These are phyloP conservation scores for Halictus ligatus DNA, from an alignment of 2,888 invertebrate genomes.

Conservation along the genomic window DNA sequence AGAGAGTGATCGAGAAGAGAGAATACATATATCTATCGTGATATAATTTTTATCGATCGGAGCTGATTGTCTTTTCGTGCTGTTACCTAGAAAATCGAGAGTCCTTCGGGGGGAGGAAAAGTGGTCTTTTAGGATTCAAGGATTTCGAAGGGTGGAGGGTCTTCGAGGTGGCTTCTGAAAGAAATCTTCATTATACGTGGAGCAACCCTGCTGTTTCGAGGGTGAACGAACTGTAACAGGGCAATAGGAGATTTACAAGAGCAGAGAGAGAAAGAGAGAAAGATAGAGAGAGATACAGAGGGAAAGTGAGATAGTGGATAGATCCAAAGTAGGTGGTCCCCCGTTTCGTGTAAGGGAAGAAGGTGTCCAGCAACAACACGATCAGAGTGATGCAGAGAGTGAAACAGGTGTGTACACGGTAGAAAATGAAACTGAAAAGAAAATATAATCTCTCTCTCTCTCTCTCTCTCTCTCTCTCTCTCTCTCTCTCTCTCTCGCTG, in stretches of 20 bases:
- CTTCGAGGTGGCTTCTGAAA: slow-evolving; percentile 47
- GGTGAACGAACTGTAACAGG: background rate
- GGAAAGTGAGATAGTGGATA: background rate
- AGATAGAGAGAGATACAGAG: background rate
- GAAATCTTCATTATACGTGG: slow-evolving; percentile 48
- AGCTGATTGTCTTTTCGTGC: slow-evolving; percentile 50
- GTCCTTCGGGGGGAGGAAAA: slow-evolving; percentile 12
- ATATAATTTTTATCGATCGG: slow-evolving; percentile 28
- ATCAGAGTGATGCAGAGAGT: slow-evolving; percentile 43
- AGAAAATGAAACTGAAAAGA: slow-evolving; percentile 30
- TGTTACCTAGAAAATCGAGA: slow-evolving; percentile 69
- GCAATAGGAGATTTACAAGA: slow-evolving; percentile 4
- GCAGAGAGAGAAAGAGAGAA: background rate
- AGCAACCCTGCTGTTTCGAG: background rate
- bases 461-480: background rate
- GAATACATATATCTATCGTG: background rate
- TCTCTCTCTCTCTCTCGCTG: background rate
- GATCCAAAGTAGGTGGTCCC: background rate
- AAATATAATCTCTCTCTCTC: background rate
- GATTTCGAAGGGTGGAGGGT: background rate
- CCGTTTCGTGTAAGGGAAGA: background rate
- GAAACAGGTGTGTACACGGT: slow-evolving; percentile 14
- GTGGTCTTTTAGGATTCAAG: background rate
- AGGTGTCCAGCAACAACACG: slow-evolving; percentile 48
- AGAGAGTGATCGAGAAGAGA: slow-evolving; percentile 13